Percentiles rank a stretch among this genome's conserved stretches.
Conservation (phyloP, 1,140 invertebrate species). For the Drosophila busckii region DNA sequence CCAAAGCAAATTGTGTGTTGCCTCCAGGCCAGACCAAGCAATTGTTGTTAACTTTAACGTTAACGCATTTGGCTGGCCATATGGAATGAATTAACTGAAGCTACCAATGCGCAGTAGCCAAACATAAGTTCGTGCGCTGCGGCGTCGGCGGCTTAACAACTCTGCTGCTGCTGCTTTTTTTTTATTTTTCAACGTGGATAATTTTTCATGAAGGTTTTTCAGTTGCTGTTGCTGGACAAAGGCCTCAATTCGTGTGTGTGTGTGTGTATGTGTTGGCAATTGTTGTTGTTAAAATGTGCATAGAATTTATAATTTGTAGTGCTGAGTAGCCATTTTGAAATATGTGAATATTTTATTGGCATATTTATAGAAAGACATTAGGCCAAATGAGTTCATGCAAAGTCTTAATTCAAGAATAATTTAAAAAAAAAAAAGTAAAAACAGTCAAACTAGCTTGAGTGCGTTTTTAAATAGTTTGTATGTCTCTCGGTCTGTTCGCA, state of each 20-base stretch:
- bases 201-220: conserved; percentile 75
- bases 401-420: too few relatives aligned
- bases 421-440: too few relatives aligned
- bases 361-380: conserved; percentile 4
- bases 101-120: conserved; percentile 33
- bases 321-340: conserved; percentile 53
- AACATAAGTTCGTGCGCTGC: conserved; percentile 43
- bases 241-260: conserved; percentile 58
- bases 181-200: conserved; percentile 47
- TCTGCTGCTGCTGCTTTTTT: conserved; percentile 12
- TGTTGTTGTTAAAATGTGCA: conserved; percentile 47
- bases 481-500: too few relatives aligned
- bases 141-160: conserved; percentile 28
- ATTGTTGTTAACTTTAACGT: conserved; percentile 30
- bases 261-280: conserved; percentile 11
- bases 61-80: conserved; percentile 38
- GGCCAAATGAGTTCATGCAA: neutral
- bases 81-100: conserved; percentile 59
- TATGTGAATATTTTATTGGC: conserved; percentile 20
- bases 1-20: conserved; percentile 31
- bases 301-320: conserved; percentile 62
- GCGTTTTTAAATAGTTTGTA: too few relatives aligned
- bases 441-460: too few relatives aligned
- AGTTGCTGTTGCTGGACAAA: conserved; percentile 48
- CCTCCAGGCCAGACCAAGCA: conserved; percentile 23